A percentile compares a stretch with the other conserved stretches of the same genome.
Evolutionary conservation across 2,797 vertebrate species (phyloP).

Genomic region (Eulemur mongoz): DNA sequence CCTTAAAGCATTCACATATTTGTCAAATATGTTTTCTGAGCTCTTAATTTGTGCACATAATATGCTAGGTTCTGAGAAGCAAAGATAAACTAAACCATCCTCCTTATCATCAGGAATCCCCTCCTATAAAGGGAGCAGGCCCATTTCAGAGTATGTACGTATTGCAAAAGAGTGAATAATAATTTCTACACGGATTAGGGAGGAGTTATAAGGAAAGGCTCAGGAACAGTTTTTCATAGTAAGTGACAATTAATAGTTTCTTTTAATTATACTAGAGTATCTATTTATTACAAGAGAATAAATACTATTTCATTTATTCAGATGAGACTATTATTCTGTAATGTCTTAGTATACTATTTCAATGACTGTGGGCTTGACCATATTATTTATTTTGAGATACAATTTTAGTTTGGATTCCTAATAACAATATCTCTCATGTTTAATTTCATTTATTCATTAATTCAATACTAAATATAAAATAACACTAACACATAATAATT

Average conservation of each 20-base stretch:
- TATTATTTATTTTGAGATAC: constrained; percentile 13
- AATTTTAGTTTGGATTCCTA: constrained; percentile 29
- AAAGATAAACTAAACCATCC: neutral
- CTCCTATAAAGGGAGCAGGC: neutral
- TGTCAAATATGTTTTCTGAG: constrained; percentile 20
- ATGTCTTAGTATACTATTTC: neutral
- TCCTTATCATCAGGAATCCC: neutral
- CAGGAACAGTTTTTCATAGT: neutral
- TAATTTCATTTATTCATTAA: constrained; percentile 19
- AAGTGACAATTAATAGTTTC: neutral
- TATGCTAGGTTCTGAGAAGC: neutral
- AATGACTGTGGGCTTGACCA: neutral
- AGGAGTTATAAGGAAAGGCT: neutral
- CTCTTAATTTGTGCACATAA: neutral
- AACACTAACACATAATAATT: neutral
- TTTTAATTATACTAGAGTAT: neutral
- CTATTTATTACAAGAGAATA: neutral
- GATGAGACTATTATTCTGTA: neutral
- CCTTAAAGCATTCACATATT: neutral
- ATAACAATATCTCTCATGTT: neutral
- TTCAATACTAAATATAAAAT: neutral
- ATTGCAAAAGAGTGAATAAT: neutral
- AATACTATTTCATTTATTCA: neutral
- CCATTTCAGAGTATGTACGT: neutral
- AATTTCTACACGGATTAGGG: neutral